Evolutionary conservation across 2,797 vertebrate species (phyloP).

Genomic region (Peromyscus nudipes): DNA sequence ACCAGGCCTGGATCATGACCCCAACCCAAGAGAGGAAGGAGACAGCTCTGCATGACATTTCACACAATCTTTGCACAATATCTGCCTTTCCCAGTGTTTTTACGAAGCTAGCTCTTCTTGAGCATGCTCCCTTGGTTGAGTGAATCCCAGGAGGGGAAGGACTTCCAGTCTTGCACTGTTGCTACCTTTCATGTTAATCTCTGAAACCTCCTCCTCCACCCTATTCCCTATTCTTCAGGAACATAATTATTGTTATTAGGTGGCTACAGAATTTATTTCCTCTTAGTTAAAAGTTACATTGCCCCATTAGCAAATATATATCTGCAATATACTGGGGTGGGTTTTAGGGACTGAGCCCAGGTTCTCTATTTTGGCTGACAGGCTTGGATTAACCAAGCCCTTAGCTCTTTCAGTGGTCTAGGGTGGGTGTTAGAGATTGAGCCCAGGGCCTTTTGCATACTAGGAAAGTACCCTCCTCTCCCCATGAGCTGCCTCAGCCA

Average conservation of each 20-base stretch:
- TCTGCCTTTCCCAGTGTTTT: background rate
- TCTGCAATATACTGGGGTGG: background rate
- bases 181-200: background rate
- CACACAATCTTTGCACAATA: background rate
- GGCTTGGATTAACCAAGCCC: background rate
- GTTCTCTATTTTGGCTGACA: background rate
- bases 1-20: background rate
- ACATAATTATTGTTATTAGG: background rate
- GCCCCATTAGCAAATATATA: background rate
- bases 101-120: background rate
- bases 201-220: background rate
- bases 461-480: background rate
- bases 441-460: background rate
- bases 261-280: background rate
- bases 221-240: background rate
- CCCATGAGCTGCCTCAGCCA: background rate
- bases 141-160: background rate
- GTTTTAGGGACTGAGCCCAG: too few relatives aligned
- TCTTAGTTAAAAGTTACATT: background rate
- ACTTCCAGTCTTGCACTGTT: background rate
- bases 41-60: background rate
- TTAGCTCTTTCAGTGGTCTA: background rate
- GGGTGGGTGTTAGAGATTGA: background rate
- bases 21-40: background rate
- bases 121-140: background rate